Evolutionary conservation across 1,140 invertebrate genomes (phyloP), one percentile per base, ranked within the genome.

Genomic region (Nilaparvata lugens): DNA sequence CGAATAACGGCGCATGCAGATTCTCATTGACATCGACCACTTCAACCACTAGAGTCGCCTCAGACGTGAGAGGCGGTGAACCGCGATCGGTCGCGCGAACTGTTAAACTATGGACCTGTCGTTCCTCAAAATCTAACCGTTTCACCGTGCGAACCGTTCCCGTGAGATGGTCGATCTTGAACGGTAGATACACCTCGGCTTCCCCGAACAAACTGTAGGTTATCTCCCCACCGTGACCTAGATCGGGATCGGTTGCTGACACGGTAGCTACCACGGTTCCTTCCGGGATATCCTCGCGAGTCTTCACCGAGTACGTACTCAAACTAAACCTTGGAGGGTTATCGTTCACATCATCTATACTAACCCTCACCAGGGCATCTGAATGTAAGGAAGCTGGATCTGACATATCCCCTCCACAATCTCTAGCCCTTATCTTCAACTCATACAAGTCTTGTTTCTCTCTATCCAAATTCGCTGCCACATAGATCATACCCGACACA

Each of bases 1-100:
- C 79, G 72, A 98, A 98, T 40, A 81, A 74, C 0, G 95, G 95
- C 23, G 91, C 75, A 69, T 88, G 81, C 2, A 86, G 73, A 73
- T 96, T 96, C 73, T 97, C 92, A 71, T 97, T 93, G 11, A 97
- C 93, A 75, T 97, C 93, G 45, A 91, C 83, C 21, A 98, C 83
- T 71, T 96, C 89, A 5, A 98, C 83, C 14, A 90, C 82, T 18
- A 92, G 78, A 45, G 83, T 83, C 35, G 86, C 83, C 65, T 91
- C 86, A 0, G 88, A 83, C 21, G 81, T 83, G 40, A 92, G 72
- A 0, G 85, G 76, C 0, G 88, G 87, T 40, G 79, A 81, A 4
- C 90, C 91, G 1, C 83, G 79, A 76, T 97, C 94, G 16, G 81
- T 82, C 0, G 91, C 94, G 31, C 83, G 79, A 42, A 93, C 87